These are phyloP conservation scores for Onychomys leucogaster DNA, from an alignment of 2,797 vertebrate genomes.

Conservation along the genomic window DNA sequence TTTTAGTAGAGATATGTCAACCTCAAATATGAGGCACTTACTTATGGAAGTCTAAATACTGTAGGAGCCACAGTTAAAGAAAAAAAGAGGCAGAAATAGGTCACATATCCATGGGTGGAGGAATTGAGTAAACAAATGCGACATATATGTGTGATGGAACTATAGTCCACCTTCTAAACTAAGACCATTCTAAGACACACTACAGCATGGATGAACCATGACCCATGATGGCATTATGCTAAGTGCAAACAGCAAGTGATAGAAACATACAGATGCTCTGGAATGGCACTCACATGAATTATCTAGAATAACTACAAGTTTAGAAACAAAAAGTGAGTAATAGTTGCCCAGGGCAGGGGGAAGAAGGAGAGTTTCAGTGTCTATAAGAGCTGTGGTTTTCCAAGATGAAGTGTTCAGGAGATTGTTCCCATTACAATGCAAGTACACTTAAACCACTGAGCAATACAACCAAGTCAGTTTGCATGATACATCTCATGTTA, in stretches of 20 bases:
- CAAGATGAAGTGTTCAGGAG: not conserved
- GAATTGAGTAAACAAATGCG: not conserved
- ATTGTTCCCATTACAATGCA: not conserved
- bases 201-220: not conserved
- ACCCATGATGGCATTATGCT: not conserved
- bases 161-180: not conserved
- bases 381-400: not conserved
- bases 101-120: not conserved
- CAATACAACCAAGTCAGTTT: not conserved
- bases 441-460: not conserved
- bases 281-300: not conserved
- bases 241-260: not conserved
- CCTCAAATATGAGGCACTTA: not conserved
- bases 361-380: not conserved
- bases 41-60: not conserved
- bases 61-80: not conserved
- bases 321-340: not conserved
- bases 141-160: not conserved
- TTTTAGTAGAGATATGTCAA: not conserved
- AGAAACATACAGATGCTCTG: not conserved
- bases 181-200: not conserved
- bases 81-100: not conserved
- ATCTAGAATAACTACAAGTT: not conserved
- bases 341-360: not conserved
- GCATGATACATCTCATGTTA: not conserved